Percentiles rank a stretch among this genome's conserved stretches.
Evolutionary conservation across 2,113 vertebrate genomes (phyloP).

Genomic region (Vidua macroura): DNA sequence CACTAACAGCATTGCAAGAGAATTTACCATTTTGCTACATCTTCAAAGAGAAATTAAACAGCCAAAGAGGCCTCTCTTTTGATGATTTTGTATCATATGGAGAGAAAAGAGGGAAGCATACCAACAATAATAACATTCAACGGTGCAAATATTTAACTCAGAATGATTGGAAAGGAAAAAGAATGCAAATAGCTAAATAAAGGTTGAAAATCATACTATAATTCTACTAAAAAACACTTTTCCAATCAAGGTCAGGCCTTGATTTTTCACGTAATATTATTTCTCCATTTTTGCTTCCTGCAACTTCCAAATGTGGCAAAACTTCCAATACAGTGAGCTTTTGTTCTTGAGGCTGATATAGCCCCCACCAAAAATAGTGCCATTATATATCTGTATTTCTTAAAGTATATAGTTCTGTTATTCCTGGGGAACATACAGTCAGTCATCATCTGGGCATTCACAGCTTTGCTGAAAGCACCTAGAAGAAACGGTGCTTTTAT

Average conservation of each 20-base stretch:
- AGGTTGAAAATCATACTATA: neutral
- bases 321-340: neutral
- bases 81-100: neutral
- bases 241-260: neutral
- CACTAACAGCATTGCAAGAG: neutral
- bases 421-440: neutral
- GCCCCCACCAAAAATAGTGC: neutral
- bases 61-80: neutral
- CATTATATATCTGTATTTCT: neutral
- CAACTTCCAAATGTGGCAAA: neutral
- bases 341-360: neutral
- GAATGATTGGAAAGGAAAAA: neutral
- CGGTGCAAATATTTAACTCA: neutral
- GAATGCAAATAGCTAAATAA: neutral
- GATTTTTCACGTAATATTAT: neutral
- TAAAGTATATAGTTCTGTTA: neutral
- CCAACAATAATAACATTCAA: constrained; percentile 18
- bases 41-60: constrained; percentile 22
- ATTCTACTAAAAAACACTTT: neutral
- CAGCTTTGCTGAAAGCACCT: neutral
- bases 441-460: neutral
- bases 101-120: neutral
- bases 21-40: constrained; percentile 13
- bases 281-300: neutral
- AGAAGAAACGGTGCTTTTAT: neutral